phyloP scores from a whole-genome alignment of 2,888 invertebrate species.

The Timema podura region DNA sequence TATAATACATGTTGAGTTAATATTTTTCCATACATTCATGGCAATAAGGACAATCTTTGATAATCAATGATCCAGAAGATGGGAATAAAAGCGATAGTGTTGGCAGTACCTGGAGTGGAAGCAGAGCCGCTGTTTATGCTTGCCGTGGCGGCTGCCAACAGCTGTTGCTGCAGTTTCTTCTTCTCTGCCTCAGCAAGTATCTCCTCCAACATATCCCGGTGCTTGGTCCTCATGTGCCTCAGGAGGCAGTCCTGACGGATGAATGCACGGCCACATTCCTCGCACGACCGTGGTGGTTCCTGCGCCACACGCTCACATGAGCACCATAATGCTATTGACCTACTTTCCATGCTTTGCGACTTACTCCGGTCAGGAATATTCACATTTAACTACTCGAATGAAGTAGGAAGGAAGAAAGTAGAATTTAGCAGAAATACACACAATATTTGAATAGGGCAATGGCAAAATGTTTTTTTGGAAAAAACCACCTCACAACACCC shows the following conservation, averaged over 20 bases:
- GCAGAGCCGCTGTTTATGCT: not conserved
- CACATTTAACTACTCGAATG: too few relatives aligned
- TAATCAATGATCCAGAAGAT: not conserved
- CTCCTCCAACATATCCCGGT: conserved; percentile 62
- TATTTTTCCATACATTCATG: too few relatives aligned
- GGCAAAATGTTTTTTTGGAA: too few relatives aligned
- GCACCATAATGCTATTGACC: too few relatives aligned
- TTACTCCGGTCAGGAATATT: too few relatives aligned
- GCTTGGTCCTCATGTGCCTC: conserved; percentile 69
- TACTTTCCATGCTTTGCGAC: too few relatives aligned
- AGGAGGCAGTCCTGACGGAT: conserved; percentile 74
- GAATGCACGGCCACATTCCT: conserved; percentile 73
- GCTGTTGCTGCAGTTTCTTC: conserved; percentile 49
- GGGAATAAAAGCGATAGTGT: not conserved
- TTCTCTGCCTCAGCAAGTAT: conserved; percentile 58
- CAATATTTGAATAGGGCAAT: too few relatives aligned
- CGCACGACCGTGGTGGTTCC: conserved; percentile 71
- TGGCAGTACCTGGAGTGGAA: conserved; percentile 17
- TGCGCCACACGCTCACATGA: not conserved
- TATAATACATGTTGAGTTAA: too few relatives aligned
- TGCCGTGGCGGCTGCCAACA: conserved; percentile 29
- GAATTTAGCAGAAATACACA: too few relatives aligned
- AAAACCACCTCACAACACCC: too few relatives aligned
- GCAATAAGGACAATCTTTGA: too few relatives aligned
- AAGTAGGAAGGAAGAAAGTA: too few relatives aligned